Percentiles rank a stretch among this genome's conserved stretches.
These are phyloP conservation scores for Oreochromis aureus DNA, from an alignment of 2,113 vertebrate genomes.

Conservation along the genomic window DNA sequence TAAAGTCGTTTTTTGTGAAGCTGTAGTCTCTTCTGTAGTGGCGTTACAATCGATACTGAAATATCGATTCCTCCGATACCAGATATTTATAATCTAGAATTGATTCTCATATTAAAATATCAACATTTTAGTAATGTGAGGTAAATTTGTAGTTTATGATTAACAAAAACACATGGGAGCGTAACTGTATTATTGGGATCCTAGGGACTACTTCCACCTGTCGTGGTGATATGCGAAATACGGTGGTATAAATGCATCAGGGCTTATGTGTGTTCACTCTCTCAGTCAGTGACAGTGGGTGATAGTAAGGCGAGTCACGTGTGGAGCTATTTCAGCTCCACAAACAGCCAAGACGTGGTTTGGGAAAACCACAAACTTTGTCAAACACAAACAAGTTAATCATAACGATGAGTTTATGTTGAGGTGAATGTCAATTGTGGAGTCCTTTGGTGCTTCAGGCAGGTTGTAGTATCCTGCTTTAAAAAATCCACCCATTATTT, in stretches of 20 bases:
- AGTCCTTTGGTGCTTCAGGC: no score
- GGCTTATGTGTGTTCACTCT: not conserved
- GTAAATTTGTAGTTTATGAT: not conserved
- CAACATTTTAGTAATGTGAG: not conserved
- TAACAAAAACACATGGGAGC: not conserved
- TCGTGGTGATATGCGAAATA: not conserved
- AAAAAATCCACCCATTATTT: not conserved
- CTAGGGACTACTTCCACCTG: not conserved
- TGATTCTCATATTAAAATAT: not conserved
- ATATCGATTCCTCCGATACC: not conserved
- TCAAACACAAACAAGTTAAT: not conserved
- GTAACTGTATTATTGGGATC: not conserved
- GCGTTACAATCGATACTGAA: not conserved
- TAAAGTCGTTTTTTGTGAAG: not conserved
- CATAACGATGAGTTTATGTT: not conserved
- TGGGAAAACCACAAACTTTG: not conserved
- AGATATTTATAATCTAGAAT: not conserved
- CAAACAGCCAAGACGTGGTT: not conserved
- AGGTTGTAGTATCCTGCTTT: no score
- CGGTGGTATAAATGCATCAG: not conserved
- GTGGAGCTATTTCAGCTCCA: not conserved
- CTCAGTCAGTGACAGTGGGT: not conserved
- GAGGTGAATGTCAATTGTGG: not conserved
- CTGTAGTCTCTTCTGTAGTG: not conserved
- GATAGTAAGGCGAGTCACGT: not conserved